Percentiles rank a stretch among this genome's conserved stretches.
These are phyloP conservation scores for Sphenopsis melanotis DNA, from an alignment of 2,797 vertebrate genomes.

Conservation along the genomic window DNA sequence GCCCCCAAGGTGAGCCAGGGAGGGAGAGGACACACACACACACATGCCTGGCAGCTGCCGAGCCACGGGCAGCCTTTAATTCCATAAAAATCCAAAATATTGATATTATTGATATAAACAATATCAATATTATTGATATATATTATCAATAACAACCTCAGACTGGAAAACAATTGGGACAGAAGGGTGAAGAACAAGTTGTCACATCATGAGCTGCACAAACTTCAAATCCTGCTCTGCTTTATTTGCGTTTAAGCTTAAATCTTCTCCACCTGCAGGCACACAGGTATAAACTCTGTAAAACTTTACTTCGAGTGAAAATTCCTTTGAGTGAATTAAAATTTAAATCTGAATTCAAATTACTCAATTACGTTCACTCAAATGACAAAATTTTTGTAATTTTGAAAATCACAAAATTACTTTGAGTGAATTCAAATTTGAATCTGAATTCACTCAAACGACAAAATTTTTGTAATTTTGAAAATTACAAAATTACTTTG, in stretches of 20 bases:
- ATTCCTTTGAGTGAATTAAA: background rate
- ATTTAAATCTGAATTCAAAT: background rate
- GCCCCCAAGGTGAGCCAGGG: background rate
- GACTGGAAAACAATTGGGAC: accelerated
- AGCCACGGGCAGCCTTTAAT: background rate
- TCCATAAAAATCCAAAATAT: background rate
- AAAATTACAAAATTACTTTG: background rate
- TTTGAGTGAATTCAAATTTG: background rate
- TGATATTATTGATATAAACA: background rate
- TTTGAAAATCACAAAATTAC: background rate
- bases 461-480: background rate
- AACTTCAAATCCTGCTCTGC: background rate
- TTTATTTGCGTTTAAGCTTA: background rate
- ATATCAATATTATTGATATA: background rate
- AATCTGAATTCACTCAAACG: background rate
- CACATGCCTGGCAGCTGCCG: background rate
- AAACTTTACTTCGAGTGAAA: background rate
- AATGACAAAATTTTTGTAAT: background rate
- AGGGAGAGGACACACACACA: background rate
- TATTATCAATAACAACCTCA: background rate
- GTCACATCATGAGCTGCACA: accelerated
- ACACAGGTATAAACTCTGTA: background rate
- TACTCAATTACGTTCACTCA: background rate
- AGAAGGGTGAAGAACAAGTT: background rate
- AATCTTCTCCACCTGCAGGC: background rate